Evolutionary conservation across 2,113 vertebrate genomes (phyloP).

Genomic region (Gavia stellata): DNA sequence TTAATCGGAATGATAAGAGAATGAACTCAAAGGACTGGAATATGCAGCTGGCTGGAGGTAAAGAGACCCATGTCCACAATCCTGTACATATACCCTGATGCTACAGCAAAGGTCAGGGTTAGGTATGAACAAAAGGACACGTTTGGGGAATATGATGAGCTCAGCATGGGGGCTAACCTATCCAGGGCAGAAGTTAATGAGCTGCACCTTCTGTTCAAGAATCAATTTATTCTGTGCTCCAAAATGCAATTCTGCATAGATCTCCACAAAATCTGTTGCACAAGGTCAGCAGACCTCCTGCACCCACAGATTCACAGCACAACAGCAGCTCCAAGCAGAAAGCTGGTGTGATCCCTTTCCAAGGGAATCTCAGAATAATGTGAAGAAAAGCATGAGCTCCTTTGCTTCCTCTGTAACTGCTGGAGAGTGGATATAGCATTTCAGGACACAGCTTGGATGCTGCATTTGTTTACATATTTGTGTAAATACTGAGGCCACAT

Average conservation of each 20-base stretch:
- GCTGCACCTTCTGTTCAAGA: not conserved
- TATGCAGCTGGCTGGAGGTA: not conserved
- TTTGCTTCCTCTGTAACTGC: not conserved
- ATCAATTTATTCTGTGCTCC: not conserved
- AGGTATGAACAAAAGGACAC: not conserved
- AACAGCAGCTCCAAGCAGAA: not conserved
- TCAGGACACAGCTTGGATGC: not conserved
- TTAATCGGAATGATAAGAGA: not conserved
- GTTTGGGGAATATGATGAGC: not conserved
- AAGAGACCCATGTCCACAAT: not conserved
- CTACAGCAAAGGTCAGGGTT: not conserved
- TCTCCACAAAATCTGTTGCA: not conserved
- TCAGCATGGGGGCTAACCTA: not conserved
- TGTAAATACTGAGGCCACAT: not conserved
- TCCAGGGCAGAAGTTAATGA: not conserved
- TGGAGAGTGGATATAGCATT: not conserved
- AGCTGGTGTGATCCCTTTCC: not conserved
- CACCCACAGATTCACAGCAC: not conserved
- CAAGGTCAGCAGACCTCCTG: not conserved
- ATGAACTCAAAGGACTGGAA: not conserved
- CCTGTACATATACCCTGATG: not conserved
- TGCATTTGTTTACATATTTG: not conserved
- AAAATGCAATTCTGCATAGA: not conserved
- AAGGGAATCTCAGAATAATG: not conserved
- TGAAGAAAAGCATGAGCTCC: not conserved